Conservation (phyloP, 2,888 invertebrate species). For the Synanthedon tipuliformis region DNA sequence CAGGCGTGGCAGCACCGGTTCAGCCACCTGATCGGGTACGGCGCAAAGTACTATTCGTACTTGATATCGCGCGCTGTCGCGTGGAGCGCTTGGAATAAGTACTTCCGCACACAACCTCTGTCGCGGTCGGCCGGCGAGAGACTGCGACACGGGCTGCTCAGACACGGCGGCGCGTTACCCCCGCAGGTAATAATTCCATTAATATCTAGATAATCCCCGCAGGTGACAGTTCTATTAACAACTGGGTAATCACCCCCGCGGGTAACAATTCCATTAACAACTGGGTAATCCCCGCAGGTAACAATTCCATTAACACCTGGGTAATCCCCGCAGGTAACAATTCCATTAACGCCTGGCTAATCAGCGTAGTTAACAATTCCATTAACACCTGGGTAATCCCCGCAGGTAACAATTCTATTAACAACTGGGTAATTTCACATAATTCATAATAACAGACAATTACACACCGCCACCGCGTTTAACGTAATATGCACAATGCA, state of each 20-base stretch:
- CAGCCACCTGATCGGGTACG: conserved; percentile 97
- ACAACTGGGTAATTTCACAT: conserved; percentile 73
- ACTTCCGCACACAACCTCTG: conserved; percentile 84
- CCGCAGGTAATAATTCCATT: conserved; percentile 67
- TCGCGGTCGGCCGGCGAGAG: conserved; percentile 81
- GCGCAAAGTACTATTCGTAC: conserved; percentile 98
- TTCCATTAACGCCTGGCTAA: conserved; percentile 57
- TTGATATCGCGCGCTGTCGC: conserved; percentile 94
- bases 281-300: conserved; percentile 79
- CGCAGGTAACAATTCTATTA: conserved; percentile 63
- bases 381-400: conserved; percentile 73
- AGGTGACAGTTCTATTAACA: conserved; percentile 35
- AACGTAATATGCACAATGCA: too few species aligned
- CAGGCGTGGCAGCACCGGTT: conserved; percentile 96
- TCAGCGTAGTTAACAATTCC: conserved; percentile 74
- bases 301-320: too few species aligned
- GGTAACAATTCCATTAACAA: conserved; percentile 27
- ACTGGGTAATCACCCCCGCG: conserved; percentile 81
- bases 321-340: conserved; percentile 72
- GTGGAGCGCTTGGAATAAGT: conserved; percentile 90
- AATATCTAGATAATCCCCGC: conserved; percentile 77
- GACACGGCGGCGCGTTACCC: conserved; percentile 89
- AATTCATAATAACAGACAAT: neutral
- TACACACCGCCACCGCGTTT: too few species aligned
- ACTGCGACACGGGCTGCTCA: conserved; percentile 81